phyloP scores from a whole-genome alignment of 2,113 vertebrate genomes.

The Lophochroa leadbeateri region DNA sequence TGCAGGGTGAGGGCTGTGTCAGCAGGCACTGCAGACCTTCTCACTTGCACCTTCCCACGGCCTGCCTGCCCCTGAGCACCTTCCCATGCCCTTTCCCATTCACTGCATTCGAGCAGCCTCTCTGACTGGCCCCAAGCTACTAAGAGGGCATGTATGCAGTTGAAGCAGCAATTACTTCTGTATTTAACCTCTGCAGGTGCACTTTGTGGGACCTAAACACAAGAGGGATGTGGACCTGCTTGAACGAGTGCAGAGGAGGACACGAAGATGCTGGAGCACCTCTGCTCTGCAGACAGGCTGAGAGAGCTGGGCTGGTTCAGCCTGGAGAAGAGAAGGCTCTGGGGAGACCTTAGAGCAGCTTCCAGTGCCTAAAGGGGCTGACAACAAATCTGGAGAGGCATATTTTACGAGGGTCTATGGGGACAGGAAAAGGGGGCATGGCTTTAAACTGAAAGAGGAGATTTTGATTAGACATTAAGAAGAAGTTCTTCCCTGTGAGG shows the following conservation, averaged over 20 bases:
- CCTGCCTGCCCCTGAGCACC: neutral
- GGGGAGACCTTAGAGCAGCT: neutral
- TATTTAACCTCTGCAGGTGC: neutral
- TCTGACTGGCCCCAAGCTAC: rapidly evolving
- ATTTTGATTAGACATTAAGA: neutral
- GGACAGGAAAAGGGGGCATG: neutral
- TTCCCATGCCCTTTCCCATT: neutral
- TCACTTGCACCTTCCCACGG: neutral
- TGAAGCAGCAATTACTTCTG: neutral
- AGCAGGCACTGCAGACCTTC: neutral
- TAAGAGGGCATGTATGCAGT: neutral
- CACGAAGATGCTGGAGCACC: neutral
- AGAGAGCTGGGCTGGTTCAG: neutral
- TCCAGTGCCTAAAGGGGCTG: neutral
- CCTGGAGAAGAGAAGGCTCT: neutral
- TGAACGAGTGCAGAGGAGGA: neutral
- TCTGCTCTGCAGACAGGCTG: neutral
- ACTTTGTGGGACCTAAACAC: neutral
- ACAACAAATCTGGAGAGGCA: neutral
- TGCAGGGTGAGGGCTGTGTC: neutral
- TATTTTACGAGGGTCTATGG: neutral
- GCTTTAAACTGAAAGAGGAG: neutral
- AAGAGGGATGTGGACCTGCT: neutral
- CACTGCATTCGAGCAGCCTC: neutral
- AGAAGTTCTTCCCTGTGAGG: neutral